Percentiles rank a stretch among this genome's conserved stretches.
Conservation (phyloP, 2,888 invertebrate species). For the Nymphalis polychloros region DNA sequence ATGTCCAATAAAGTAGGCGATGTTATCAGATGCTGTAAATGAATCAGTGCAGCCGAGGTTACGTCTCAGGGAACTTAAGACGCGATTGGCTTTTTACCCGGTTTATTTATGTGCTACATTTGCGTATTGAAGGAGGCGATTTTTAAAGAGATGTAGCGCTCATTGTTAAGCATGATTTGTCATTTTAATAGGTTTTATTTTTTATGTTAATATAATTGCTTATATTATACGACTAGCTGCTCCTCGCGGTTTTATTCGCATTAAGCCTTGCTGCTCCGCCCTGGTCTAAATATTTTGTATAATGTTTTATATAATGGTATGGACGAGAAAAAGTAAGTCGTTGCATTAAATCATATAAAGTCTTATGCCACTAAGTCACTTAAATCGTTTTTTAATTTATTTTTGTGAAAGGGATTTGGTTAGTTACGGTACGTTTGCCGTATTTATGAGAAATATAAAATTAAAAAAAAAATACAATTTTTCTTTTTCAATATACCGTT, state of each 20-base stretch:
- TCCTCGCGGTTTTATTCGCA: background rate
- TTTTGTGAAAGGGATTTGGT: too few species aligned
- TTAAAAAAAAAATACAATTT: too few species aligned
- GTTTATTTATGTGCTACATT: conserved; percentile 37
- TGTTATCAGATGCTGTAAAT: conserved; percentile 74
- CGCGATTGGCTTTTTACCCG: conserved; percentile 35
- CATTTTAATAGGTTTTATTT: conserved; percentile 7
- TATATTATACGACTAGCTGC: background rate
- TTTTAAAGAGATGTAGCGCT: conserved; percentile 18
- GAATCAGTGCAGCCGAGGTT: conserved; percentile 63
- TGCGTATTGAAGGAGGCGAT: conserved; percentile 29
- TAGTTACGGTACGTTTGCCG: too few species aligned
- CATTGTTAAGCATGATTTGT: conserved; percentile 23
- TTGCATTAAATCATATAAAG: too few species aligned
- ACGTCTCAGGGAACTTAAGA: conserved; percentile 46
- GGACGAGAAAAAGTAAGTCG: too few species aligned
- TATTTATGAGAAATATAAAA: too few species aligned
- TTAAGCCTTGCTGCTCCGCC: background rate
- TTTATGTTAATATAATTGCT: background rate
- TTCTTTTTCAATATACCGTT: too few species aligned
- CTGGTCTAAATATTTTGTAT: too few species aligned
- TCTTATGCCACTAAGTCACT: too few species aligned
- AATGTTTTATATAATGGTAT: too few species aligned
- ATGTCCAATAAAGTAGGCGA: conserved; percentile 78
- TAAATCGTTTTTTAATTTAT: too few species aligned